These are phyloP conservation scores for Lysiphlebus fabarum DNA, from an alignment of 1,140 invertebrate species.

Conservation along the genomic window DNA sequence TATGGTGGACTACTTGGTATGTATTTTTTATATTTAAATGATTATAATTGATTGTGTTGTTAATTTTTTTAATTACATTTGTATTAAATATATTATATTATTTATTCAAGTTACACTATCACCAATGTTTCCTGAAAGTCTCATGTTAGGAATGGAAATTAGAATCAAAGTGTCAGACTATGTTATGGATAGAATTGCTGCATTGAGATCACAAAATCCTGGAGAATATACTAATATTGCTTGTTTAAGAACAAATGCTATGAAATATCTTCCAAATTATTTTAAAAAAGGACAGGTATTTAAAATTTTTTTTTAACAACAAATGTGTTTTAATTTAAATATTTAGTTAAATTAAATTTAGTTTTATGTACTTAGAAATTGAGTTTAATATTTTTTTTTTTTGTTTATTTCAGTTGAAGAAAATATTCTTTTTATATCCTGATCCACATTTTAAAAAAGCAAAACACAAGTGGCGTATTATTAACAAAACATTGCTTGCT, in stretches of 20 bases:
- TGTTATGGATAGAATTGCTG: constrained; percentile 91
- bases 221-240: constrained; percentile 91
- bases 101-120: constrained; percentile 73
- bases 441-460: constrained; percentile 99
- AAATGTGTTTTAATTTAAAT: too few relatives aligned
- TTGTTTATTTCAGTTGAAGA: constrained; percentile 74
- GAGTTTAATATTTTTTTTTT: constrained; percentile 23
- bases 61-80: constrained; percentile 9
- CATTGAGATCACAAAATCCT: constrained; percentile 73
- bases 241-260: constrained; percentile 94
- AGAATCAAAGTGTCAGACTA: constrained; percentile 98
- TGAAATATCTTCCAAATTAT: constrained; percentile 98
- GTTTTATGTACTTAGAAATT: constrained; percentile 1
- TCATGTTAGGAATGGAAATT: constrained; percentile 97
- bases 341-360: not conserved
- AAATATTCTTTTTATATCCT: constrained; percentile 99
- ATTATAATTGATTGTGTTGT: not conserved
- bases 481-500: constrained; percentile 86
- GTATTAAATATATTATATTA: not conserved
- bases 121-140: constrained; percentile 82
- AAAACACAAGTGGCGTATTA: constrained; percentile 99
- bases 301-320: not conserved
- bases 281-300: constrained; percentile 88
- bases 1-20: constrained; percentile 93
- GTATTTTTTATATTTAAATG: constrained; percentile 22